Base-by-base conservation (phyloP, 2,888 invertebrate species). In the Parnassius apollo region DNA sequence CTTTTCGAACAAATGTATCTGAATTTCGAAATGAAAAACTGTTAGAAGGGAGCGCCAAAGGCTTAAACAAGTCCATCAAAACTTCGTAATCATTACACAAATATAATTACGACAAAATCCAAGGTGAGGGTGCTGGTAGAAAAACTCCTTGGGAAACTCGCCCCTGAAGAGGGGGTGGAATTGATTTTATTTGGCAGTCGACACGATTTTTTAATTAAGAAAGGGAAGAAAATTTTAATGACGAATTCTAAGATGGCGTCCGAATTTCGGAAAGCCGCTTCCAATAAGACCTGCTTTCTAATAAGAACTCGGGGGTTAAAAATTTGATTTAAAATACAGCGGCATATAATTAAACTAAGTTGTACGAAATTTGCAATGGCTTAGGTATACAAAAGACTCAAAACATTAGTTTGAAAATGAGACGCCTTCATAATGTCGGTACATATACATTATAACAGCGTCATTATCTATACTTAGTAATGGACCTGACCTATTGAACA, bases 151-250 rank as follows among this genome's bases (percentile, higher is more conserved):
- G 71, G 74, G 75, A 76, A 80, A 71, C 74, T 74, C 72, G 57
- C 65, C 64, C 66, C 65, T 75, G 78, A 58, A 56, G 53, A 69
- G 65, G 68, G 77, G 76, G 77, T 72, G 72, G 78, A 82, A 91
- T 91, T 91, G 90, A 90, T 89, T 90, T 88, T 91, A 90, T 91
- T 91, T 89, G 85, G 68, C 78, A 84, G 80, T 80, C 79, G 84
- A 88, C 91, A 91, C 91, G 91, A 86, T 89, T 91, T 91, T 90
- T 91, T 86, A 86, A 89, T 88, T 88, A 88, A 72, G 65, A 54
- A 54, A 52, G 56, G 59, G 69, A 69, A 51, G 55, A 59, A 69
- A 69, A 77, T 76, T 77, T 76, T 78, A 80, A 78, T 75, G 80
- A 77, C 68, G 72, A 65, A 61, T 61, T 61, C 62, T 46, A 57